Evolutionary conservation across 1,140 invertebrate species (phyloP), one percentile per base, ranked within the genome.

Genomic region (Calephelis nemesis): DNA sequence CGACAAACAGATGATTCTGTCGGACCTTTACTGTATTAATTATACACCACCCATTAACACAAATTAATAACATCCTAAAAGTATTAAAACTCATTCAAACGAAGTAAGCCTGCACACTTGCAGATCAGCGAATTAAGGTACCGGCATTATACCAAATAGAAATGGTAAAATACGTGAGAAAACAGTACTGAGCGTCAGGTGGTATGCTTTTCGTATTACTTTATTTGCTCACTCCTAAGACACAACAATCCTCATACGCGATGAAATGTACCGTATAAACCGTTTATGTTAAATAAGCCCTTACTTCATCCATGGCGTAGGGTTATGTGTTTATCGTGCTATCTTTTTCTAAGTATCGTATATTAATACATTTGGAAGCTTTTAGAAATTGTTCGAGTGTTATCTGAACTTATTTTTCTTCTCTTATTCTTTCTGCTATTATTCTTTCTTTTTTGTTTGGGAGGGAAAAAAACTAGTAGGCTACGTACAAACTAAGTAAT

Each of bases 111-210:
- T 81, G 73, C 70, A 75, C 79, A 79, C 72, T 74, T 74, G 82
- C 78, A 78, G 78, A 85, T 88, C 83, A 79, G 79, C 74, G 85
- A 88, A 87, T 88, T 87, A 88, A 74, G 76, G 75, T 70, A 42
- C 10, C 42, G 42, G 19, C 15, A 74, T 77, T 77, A 74, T 74
- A 73, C 65, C 64, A 73, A 81, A 74, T 74, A 66, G 72, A 71
- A 79, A 79, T 74, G 74, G 71, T 82, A 73, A 79, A 77, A 70
- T 76, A 81, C 80, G 85, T 90, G 88, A 81, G 88, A 90, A 86
- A 65, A 52, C 62, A 70, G 60, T 60, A 65, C 64, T 65, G 64
- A 49, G 65, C 70, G 78, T 65, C 87, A 88, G 86, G 86, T 90
- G 85, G 83, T 75, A 75, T 67, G 68, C 62, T 48, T 76, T 65